Evolutionary conservation across 2,888 invertebrate species (phyloP).

Genomic region (Drosophila ezoana): DNA sequence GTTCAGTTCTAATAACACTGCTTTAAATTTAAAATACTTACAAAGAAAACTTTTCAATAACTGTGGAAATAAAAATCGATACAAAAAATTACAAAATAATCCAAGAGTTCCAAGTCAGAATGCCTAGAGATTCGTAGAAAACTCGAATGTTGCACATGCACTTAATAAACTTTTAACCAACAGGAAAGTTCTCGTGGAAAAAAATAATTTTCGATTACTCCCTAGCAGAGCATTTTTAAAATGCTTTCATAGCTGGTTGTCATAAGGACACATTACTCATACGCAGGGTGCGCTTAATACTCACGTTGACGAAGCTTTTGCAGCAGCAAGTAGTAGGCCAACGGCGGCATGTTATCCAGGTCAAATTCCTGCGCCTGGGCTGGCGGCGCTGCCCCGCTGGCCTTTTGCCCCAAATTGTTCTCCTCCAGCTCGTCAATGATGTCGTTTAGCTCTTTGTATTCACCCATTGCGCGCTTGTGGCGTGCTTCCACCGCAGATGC

Average conservation of each 20-base stretch:
- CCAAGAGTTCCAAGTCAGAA: background rate
- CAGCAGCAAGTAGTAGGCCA: slow-evolving; percentile 78
- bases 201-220: slow-evolving; percentile 17
- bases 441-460: slow-evolving; percentile 75
- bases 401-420: slow-evolving; percentile 64
- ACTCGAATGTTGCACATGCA: slow-evolving; percentile 1
- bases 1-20: background rate
- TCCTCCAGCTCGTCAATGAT: slow-evolving; percentile 79
- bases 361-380: slow-evolving; percentile 72
- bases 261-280: slow-evolving; percentile 40
- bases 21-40: background rate
- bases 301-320: slow-evolving; percentile 80
- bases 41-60: background rate
- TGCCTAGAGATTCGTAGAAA: background rate
- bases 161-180: slow-evolving; percentile 4
- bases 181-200: background rate
- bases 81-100: background rate
- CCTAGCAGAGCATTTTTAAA: slow-evolving; percentile 16
- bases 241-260: slow-evolving; percentile 15
- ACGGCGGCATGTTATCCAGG: slow-evolving; percentile 80
- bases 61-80: background rate
- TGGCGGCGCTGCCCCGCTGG: slow-evolving; percentile 35
- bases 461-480: slow-evolving; percentile 77
- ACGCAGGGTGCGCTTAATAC: slow-evolving; percentile 52
- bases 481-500: slow-evolving; percentile 64